phyloP scores from a whole-genome alignment of 2,888 invertebrate species.

The Parnassius apollo region DNA sequence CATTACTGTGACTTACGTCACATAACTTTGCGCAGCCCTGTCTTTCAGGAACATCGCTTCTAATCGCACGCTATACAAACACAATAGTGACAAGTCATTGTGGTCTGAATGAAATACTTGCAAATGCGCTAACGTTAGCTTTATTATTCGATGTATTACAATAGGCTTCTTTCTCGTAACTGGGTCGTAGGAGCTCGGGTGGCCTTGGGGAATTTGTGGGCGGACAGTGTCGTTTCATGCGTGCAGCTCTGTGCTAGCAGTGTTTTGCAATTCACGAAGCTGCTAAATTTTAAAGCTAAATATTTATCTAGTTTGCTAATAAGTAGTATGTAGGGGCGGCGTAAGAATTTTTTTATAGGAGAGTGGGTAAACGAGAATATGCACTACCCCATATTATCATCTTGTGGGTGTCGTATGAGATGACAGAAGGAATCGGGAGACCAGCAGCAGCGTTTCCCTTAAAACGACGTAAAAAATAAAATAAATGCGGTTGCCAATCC shows the following conservation, averaged over 20 bases:
- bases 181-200: slow-evolving; percentile 64
- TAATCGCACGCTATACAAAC: slow-evolving; percentile 12
- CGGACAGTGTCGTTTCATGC: slow-evolving; percentile 35
- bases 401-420: too few species aligned
- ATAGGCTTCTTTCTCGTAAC: slow-evolving; percentile 70
- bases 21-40: background rate
- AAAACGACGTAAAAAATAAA: too few species aligned
- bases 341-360: too few species aligned
- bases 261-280: slow-evolving; percentile 30
- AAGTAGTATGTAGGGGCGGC: too few species aligned
- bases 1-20: too few species aligned
- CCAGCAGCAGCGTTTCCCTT: too few species aligned
- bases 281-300: background rate
- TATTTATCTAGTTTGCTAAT: background rate
- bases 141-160: slow-evolving; percentile 54
- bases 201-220: slow-evolving; percentile 54
- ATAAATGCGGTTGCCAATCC: too few species aligned
- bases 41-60: slow-evolving; percentile 6
- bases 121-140: slow-evolving; percentile 16
- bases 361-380: too few species aligned
- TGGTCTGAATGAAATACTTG: slow-evolving; percentile 9
- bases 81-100: slow-evolving; percentile 14
- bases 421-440: too few species aligned
- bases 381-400: too few species aligned
- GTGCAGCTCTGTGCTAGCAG: slow-evolving; percentile 8